These are phyloP conservation scores for Palythoa caribaeorum DNA, from an alignment of 92 coral and sea anemone species.

Conservation along the genomic window DNA sequence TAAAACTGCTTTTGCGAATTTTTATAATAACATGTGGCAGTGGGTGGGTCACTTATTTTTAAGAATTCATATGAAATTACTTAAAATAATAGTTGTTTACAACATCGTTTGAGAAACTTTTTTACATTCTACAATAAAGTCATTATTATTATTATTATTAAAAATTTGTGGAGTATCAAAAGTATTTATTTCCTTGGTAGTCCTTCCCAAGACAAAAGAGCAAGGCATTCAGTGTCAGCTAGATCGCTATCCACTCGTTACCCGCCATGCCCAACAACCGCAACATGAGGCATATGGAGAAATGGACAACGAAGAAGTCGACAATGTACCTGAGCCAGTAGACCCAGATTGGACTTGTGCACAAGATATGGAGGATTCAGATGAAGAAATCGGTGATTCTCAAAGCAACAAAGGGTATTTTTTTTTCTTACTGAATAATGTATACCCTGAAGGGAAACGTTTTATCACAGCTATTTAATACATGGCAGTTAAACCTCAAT, in stretches of 20 bases:
- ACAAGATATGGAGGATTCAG: neutral
- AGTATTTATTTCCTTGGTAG: slow-evolving; percentile 10
- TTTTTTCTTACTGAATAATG: neutral
- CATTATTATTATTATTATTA: neutral
- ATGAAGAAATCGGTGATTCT: slow-evolving; percentile 12
- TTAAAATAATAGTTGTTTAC: neutral
- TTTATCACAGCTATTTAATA: neutral
- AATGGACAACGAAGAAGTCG: neutral
- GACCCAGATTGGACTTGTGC: neutral
- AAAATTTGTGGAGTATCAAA: neutral
- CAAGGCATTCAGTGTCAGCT: slow-evolving; percentile 13
- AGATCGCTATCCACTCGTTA: neutral
- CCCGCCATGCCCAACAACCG: neutral
- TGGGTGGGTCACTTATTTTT: neutral
- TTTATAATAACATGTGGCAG: neutral
- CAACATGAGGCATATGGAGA: neutral
- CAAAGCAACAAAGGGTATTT: slow-evolving; percentile 1
- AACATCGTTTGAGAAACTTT: neutral
- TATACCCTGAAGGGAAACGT: slow-evolving; percentile 3
- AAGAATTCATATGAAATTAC: neutral
- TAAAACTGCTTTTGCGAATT: slow-evolving; percentile 2
- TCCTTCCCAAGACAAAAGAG: slow-evolving; percentile 17
- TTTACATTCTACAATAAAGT: neutral
- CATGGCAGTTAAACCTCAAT: neutral
- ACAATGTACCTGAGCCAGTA: neutral